Evolutionary conservation across 2,113 vertebrate species (phyloP), one percentile per base, ranked within the genome.

Genomic region (Phasianus colchicus): DNA sequence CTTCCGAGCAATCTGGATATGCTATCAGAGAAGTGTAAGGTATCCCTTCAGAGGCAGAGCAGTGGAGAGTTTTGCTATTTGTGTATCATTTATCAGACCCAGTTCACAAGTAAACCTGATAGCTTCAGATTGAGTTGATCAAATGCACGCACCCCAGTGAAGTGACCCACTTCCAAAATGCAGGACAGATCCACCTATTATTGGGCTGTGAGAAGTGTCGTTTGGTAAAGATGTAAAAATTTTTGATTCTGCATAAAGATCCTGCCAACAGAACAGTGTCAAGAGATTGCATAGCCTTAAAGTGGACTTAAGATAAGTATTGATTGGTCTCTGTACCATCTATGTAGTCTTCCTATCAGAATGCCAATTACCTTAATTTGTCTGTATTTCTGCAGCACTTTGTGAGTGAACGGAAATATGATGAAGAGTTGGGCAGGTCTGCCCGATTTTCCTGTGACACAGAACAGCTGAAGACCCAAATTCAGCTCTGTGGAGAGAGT

Each of bases 341-440:
- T 20, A 20, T 47, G 18, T 11, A 17, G 83, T 70, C 42, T 48
- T 76, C 45, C 60, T 12, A 34, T 95, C 32, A 76, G 48, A 80
- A 74, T 60, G 30, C 52, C 58, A 70, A 50, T 90, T 30, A 34
- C 48, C 19, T 67, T 65, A 66, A 20, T 55, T 14, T 83, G 43
- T 90, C 54, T 95, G 40, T 52, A 2, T 79, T 95, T 79, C 94
- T 91, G 75, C 88, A 98, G 98, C 98, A 98, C 96, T 98, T 98
- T 89, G 98, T 98, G 90, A 98, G 98, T 34, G 98, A 98, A 88
- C 97, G 98, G 34, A 98, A 98, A 94, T 98, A 98, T 0, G 98
- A 98, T 14, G 98, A 98, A 93, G 98, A 98, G 84, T 94, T 98
- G 22, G 98, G 98, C 76, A 98, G 97, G 50, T 97, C 98, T 80